phyloP scores from a whole-genome alignment of 2,888 invertebrate genomes.

The Orgyia antiqua region DNA sequence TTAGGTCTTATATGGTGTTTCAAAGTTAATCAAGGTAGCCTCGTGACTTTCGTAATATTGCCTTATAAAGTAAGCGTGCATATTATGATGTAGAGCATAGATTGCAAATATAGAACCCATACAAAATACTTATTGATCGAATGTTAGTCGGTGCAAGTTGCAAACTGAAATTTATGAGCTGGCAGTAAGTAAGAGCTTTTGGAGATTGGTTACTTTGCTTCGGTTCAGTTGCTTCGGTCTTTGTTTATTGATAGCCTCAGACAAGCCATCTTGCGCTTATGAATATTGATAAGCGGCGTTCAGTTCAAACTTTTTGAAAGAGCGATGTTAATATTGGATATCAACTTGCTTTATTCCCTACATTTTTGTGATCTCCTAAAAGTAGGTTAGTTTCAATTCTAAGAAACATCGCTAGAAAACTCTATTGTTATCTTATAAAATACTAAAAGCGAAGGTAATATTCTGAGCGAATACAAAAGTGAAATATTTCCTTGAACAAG shows the following conservation, averaged over 20 bases:
- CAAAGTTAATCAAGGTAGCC: slow-evolving; percentile 8
- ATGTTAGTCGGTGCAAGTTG: slow-evolving; percentile 70
- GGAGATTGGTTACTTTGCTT: slow-evolving; percentile 56
- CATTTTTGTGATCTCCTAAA: slow-evolving; percentile 27
- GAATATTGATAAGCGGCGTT: slow-evolving; percentile 71
- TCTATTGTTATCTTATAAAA: slow-evolving; percentile 5
- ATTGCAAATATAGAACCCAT: slow-evolving; percentile 75
- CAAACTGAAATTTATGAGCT: slow-evolving; percentile 74
- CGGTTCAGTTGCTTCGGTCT: slow-evolving; percentile 39
- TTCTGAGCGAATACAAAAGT: no score
- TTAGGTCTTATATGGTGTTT: slow-evolving; percentile 20
- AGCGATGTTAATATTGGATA: slow-evolving; percentile 52
- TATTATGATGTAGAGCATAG: slow-evolving; percentile 69
- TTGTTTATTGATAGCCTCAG: slow-evolving; percentile 72
- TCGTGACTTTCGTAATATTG: slow-evolving; percentile 59
- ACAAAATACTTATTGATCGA: slow-evolving; percentile 76
- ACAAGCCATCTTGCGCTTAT: slow-evolving; percentile 62
- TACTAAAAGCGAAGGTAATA: slow-evolving; percentile 3
- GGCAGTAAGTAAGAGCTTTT: slow-evolving; percentile 58
- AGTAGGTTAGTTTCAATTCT: slow-evolving; percentile 12
- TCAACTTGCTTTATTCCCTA: slow-evolving; percentile 34
- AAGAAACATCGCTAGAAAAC: slow-evolving; percentile 17
- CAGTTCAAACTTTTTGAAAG: slow-evolving; percentile 60
- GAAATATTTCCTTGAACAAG: no score
- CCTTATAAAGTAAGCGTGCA: slow-evolving; percentile 55